Conservation (phyloP, 1,140 invertebrate genomes). For the Pseudomyrmex sp. region DNA sequence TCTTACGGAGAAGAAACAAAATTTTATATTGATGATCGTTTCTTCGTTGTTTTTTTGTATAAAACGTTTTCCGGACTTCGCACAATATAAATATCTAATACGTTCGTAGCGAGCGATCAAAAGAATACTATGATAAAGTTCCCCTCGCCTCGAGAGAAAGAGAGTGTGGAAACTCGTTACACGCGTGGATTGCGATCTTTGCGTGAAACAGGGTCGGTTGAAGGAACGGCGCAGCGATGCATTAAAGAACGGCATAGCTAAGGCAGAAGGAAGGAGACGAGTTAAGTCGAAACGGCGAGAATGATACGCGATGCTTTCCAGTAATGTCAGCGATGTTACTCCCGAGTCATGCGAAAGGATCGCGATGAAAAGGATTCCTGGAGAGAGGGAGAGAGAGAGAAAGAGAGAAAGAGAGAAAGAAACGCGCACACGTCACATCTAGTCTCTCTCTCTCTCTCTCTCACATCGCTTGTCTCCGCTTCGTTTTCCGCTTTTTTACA, state of each 20-base stretch:
- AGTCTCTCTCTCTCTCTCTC: background rate
- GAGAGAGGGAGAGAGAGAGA: no score
- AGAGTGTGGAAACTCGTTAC: constrained; percentile 70
- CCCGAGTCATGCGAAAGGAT: constrained; percentile 2
- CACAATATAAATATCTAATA: background rate
- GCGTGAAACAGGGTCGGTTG: constrained; percentile 56
- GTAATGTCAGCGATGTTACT: background rate
- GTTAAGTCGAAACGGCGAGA: constrained; percentile 1
- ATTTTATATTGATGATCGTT: background rate
- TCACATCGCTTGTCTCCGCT: constrained; percentile 20
- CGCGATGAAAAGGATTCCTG: constrained; percentile 24
- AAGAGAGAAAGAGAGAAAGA: background rate
- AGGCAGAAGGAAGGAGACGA: background rate
- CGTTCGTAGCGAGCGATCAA: constrained; percentile 13
- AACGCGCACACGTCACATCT: background rate
- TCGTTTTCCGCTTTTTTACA: constrained; percentile 20
- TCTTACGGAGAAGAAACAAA: background rate
- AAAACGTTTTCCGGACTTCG: background rate
- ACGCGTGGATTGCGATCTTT: constrained; percentile 72
- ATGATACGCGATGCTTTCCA: constrained; percentile 17
- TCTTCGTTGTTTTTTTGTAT: background rate
- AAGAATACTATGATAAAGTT: constrained; percentile 65
- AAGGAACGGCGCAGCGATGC: constrained; percentile 41
- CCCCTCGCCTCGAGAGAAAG: background rate
- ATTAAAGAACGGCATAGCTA: constrained; percentile 22